A percentile compares a stretch with the other conserved stretches of the same genome.
Conservation (phyloP, 2,797 vertebrate genomes). For the Sebastes goodei region DNA sequence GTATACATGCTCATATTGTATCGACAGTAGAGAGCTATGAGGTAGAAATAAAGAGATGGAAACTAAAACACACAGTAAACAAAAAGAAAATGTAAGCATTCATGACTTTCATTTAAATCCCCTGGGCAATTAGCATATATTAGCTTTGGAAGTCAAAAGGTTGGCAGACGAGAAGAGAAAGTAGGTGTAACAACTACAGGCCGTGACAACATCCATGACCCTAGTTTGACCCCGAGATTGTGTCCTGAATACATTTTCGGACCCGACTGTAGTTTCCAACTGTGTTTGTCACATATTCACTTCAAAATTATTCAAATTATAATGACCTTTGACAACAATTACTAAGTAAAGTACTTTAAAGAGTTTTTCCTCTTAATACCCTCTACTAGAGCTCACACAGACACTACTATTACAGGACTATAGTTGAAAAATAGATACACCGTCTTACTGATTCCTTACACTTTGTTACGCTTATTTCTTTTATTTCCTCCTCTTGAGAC, state of each 20-base stretch:
- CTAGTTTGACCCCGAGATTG: not conserved
- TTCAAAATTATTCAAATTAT: not conserved
- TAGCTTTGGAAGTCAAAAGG: conserved; percentile 33
- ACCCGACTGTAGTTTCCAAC: not conserved
- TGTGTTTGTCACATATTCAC: not conserved
- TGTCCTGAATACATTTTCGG: conserved; percentile 22
- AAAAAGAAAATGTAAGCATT: not conserved
- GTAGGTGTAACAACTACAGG: conserved; percentile 6
- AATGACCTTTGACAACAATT: conserved; percentile 17
- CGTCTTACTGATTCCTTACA: too few species aligned
- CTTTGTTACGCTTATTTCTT: too few species aligned
- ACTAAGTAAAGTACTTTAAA: not conserved
- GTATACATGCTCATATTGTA: not conserved
- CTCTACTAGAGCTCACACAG: too few species aligned
- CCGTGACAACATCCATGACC: conserved; percentile 17
- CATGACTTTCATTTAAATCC: conserved; percentile 18
- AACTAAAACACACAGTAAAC: not conserved
- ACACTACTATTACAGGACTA: too few species aligned
- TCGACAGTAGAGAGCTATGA: not conserved
- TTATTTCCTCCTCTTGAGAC: not conserved
- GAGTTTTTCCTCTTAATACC: not conserved
- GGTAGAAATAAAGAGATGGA: not conserved
- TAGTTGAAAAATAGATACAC: too few species aligned
- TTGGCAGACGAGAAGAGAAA: conserved; percentile 22
- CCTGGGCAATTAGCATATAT: conserved; percentile 17